Evolutionary conservation across 2,888 invertebrate species (phyloP), one percentile per base, ranked within the genome.

Genomic region (Plemyria rubiginata): DNA sequence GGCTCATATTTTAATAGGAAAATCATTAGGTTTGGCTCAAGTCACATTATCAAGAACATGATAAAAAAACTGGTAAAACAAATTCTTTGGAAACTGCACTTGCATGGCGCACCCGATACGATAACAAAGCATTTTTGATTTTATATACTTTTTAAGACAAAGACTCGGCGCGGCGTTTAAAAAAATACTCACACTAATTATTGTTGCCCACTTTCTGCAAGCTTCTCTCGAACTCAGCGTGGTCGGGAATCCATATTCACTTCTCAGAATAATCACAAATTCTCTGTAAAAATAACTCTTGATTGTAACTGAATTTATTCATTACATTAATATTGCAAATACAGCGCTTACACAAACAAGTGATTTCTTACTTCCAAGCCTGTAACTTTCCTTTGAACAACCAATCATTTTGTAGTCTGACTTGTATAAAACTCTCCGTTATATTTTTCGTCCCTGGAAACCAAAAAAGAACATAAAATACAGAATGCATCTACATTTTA

Each of bases 371-470:
- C 93, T 85, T 88, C 93, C 93, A 93, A 22, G 90, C 87, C 83
- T 89, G 88, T 72, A 88, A 87, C 65, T 82, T 86, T 68, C 88
- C 85, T 68, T 85, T 82, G 66, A 93, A 93, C 66, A 93, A 67
- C 87, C 88, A 89, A 66, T 93, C 93, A 63, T 93, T 85, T 75
- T 92, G 92, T 53, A 93, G 62, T 59, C 92, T 80, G 28, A 92
- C 83, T 71, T 93, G 92, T 71, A 93, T 90, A 62, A 93, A 92
- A 4, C 86, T 81, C 70, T 92, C 92, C 4, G 92, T 93, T 53
- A 92, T 88, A 64, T 92, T 87, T 74, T 86, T 88, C 0, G 91
- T 83, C 93, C 93, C 93, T 93, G 80, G 77, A 82, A 71, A 52
- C 15, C 29, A 41, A 56, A 67, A 63, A 53, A 50, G 9, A 50